Conservation (phyloP, 2,888 invertebrate species). For the Eulithis testata region DNA sequence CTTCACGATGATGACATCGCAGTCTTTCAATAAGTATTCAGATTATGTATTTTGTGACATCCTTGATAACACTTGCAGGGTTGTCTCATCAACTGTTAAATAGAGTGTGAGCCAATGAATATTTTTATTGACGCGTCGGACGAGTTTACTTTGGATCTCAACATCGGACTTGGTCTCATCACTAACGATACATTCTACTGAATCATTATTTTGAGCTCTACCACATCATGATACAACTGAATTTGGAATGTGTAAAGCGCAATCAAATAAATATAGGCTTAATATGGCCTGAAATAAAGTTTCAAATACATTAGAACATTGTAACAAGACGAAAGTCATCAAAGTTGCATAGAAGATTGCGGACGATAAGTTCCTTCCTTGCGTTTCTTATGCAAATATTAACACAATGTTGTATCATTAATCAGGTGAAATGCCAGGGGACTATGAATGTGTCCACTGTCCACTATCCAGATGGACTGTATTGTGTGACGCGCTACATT, state of each 20-base stretch:
- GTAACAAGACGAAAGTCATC: constrained; percentile 69
- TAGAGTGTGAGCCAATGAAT: constrained; percentile 82
- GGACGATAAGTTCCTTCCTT: constrained; percentile 75
- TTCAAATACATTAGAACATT: constrained; percentile 41
- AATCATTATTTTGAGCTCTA: constrained; percentile 51
- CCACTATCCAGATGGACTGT: constrained; percentile 51
- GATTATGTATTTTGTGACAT: constrained; percentile 43
- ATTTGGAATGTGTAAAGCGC: constrained; percentile 36
- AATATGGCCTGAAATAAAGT: constrained; percentile 45
- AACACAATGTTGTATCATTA: constrained; percentile 80
- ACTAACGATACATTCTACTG: constrained; percentile 14
- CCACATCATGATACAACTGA: constrained; percentile 41
- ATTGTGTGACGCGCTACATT: constrained; percentile 56
- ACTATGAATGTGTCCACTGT: constrained; percentile 54
- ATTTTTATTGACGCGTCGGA: constrained; percentile 81
- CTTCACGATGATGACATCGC: no score
- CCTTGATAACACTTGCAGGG: constrained; percentile 64
- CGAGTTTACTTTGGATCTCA: constrained; percentile 62
- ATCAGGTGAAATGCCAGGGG: constrained; percentile 72
- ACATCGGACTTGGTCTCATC: constrained; percentile 50
- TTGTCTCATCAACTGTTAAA: constrained; percentile 79
- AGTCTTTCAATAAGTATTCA: neutral
- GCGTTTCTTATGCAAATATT: constrained; percentile 84
- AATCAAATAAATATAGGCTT: constrained; percentile 44
- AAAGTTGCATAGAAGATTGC: constrained; percentile 66